phyloP scores from a whole-genome alignment of 2,797 vertebrate genomes.

The Tapera naevia region DNA sequence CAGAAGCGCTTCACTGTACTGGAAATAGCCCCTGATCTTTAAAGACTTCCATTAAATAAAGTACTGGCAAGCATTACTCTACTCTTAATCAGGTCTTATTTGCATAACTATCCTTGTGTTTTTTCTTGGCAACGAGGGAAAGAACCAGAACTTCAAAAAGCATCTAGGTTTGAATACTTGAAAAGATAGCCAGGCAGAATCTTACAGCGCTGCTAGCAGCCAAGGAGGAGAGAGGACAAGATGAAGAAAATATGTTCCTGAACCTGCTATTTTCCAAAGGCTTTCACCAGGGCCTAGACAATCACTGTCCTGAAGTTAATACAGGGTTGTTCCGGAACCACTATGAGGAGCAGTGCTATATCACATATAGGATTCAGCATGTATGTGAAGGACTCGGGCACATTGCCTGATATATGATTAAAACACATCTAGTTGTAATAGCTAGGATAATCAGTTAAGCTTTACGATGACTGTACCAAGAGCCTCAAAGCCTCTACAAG shows the following conservation, averaged over 20 bases:
- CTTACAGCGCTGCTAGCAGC: neutral
- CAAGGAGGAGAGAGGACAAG: neutral
- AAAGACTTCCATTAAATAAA: neutral
- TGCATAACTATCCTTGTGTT: neutral
- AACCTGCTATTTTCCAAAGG: neutral
- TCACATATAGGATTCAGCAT: neutral
- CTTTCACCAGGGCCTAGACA: neutral
- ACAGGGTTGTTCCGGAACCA: neutral
- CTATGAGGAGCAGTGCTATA: neutral
- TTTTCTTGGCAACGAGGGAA: neutral
- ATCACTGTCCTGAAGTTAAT: neutral
- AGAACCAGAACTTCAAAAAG: neutral
- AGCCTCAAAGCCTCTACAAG: constrained; percentile 10
- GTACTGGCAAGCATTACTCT: neutral
- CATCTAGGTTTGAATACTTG: neutral
- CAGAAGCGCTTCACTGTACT: neutral
- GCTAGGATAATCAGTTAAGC: constrained; percentile 26
- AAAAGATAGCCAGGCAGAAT: neutral
- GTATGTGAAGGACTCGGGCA: neutral
- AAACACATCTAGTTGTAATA: neutral
- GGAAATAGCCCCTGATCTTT: neutral
- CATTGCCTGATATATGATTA: neutral
- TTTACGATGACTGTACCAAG: neutral
- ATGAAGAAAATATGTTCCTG: neutral
- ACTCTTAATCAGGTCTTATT: neutral